Evolutionary conservation across 2,113 vertebrate genomes (phyloP).

Genomic region (Campylomormyrus tamandua): DNA sequence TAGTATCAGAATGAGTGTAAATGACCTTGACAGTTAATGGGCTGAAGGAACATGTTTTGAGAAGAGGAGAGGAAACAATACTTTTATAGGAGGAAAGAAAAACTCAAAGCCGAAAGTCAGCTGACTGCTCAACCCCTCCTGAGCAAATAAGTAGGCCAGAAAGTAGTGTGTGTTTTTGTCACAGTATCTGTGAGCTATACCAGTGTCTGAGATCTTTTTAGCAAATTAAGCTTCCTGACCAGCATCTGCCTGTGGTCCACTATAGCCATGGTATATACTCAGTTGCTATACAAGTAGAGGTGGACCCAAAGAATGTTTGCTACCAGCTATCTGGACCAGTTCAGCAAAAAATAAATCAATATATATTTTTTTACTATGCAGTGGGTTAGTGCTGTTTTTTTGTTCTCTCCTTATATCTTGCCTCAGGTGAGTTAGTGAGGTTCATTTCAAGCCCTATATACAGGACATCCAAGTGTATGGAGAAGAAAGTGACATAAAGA

Average conservation of each 20-base stretch:
- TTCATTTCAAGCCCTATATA: not conserved
- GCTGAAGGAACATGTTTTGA: not conserved
- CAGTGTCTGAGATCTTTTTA: not conserved
- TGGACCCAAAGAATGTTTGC: too few relatives aligned
- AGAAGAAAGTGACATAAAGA: not conserved
- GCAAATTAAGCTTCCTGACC: too few relatives aligned
- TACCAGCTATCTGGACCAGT: too few relatives aligned
- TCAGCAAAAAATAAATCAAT: too few relatives aligned
- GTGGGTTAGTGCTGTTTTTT: not conserved
- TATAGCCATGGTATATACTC: too few relatives aligned
- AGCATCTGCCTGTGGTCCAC: too few relatives aligned
- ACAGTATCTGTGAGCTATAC: not conserved
- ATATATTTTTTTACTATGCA: too few relatives aligned
- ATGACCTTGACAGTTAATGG: not conserved
- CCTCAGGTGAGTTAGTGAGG: not conserved
- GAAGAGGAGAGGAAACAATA: not conserved
- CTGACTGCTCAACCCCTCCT: not conserved
- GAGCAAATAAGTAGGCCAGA: not conserved
- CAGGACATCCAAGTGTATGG: not conserved
- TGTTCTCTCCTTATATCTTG: not conserved
- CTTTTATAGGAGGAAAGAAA: not conserved
- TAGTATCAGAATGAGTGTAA: not conserved
- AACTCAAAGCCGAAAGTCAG: not conserved
- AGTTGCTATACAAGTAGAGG: too few relatives aligned
- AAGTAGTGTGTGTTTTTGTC: not conserved